Base-by-base conservation (phyloP, 2,888 invertebrate species). In the Troides helena region DNA sequence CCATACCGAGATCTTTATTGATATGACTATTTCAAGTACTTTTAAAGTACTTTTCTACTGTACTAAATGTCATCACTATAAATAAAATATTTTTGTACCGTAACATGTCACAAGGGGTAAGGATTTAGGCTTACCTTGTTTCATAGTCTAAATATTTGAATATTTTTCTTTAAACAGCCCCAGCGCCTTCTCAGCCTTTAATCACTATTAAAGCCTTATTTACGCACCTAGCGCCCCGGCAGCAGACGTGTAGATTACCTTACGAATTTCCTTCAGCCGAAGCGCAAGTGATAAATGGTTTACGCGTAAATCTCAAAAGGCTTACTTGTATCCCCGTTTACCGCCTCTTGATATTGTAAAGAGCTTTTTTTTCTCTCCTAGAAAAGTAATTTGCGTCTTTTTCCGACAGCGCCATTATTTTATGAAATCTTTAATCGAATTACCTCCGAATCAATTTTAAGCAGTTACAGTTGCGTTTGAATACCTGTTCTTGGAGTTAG, bases 211-310 rank as follows among this genome's bases (percentile, higher is more conserved):
- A 62, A 60, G 63, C 60, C 60, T 46, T 67, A 66, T 53, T 63
- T 70, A 62, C 59, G 59, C 39, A 66, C 30, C 46, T 61, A 56
- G 56, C 56, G 57, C 62, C 17, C 39, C 43, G 57, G 17, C 59
- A 58, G 36, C 65, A 59, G 30, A 53, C 64, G 50, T 57, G 59
- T 70, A 67, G 64, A 70, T 70, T 70, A 70, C 64, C 56, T 63
- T 64, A 30, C 63, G 62, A 56, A 60, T 64, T 70, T 67, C 62
- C 66, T 63, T 46, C 60, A 64, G 50, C 64, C 60, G 60, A 46
- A 65, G 62, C 72, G 72, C 69, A 66, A 69, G 65, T 73, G 73
- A 73, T 73, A 62, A 69, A 73, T 73, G 71, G 69, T 68, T 23
- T 25, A 36, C 30, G 63, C 64, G 63, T 67, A 70, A 70, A 70